These are phyloP conservation scores for Agapostemon virescens DNA, from an alignment of 2,888 invertebrate species.

Conservation along the genomic window DNA sequence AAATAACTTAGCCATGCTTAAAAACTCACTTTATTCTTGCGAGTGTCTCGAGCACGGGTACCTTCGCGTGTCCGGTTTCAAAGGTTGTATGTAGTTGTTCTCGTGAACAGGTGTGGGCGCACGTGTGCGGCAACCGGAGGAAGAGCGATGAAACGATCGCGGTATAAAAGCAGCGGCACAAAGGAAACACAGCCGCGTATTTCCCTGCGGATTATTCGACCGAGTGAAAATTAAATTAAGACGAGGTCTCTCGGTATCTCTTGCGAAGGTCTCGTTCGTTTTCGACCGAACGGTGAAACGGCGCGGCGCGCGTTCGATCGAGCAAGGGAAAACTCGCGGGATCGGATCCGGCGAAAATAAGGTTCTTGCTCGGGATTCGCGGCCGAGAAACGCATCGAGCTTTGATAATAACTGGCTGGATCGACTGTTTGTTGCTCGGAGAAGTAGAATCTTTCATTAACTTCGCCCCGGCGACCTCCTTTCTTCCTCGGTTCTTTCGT, in stretches of 20 bases:
- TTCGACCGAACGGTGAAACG: not conserved
- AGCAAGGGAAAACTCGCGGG: not conserved
- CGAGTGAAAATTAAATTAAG: slow-evolving; percentile 59
- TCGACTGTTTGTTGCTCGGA: not conserved
- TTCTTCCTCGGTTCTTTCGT: not conserved
- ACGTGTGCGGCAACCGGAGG: not conserved
- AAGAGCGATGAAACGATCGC: slow-evolving; percentile 31
- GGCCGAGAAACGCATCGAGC: not conserved
- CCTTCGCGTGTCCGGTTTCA: not conserved
- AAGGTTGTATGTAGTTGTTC: not conserved
- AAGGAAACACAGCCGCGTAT: slow-evolving; percentile 30
- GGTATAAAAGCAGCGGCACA: slow-evolving; percentile 14
- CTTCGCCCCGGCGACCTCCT: not conserved
- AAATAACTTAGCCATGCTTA: not conserved
- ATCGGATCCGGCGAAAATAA: slow-evolving; percentile 14
- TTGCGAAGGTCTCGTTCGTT: slow-evolving; percentile 7
- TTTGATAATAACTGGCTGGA: not conserved
- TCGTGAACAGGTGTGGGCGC: not conserved
- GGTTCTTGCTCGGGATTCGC: not conserved
- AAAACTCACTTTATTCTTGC: not conserved
- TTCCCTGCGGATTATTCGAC: slow-evolving; percentile 51
- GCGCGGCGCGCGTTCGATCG: not conserved
- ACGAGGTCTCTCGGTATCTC: not conserved
- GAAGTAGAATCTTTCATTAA: not conserved
- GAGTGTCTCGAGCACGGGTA: not conserved